Percentiles rank a stretch among this genome's conserved stretches.
phyloP scores from a whole-genome alignment of 2,113 vertebrate species.

The Malurus alboscapulatus region DNA sequence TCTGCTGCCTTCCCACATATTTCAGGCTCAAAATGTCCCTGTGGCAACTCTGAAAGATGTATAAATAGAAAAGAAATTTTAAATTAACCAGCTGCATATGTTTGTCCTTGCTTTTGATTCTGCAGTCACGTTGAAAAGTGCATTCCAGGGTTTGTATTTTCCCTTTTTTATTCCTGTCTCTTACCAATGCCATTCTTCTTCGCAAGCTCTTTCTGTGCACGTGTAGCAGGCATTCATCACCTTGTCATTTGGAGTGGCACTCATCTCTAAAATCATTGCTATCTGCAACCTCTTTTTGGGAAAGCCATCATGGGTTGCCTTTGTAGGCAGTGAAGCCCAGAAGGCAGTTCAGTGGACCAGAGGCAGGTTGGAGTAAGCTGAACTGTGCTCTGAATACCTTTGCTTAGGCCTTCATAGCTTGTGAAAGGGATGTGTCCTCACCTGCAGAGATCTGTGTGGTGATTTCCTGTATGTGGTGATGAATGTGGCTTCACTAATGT shows the following conservation, averaged over 20 bases:
- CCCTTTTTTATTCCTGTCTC: neutral
- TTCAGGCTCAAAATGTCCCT: neutral
- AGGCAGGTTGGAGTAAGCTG: neutral
- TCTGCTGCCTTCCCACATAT: neutral
- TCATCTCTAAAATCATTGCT: neutral
- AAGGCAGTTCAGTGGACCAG: neutral
- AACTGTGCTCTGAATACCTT: neutral
- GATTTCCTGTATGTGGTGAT: neutral
- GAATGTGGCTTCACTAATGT: neutral
- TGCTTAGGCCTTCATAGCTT: neutral
- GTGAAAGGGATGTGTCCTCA: neutral
- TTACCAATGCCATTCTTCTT: neutral
- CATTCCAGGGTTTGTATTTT: neutral
- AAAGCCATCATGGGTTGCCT: neutral
- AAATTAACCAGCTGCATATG: neutral
- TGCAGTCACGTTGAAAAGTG: neutral
- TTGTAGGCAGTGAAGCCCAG: neutral
- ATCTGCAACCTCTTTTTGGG: neutral
- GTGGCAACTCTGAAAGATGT: neutral
- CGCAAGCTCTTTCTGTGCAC: neutral
- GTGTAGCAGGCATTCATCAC: neutral
- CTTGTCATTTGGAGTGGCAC: neutral
- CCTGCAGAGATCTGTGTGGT: neutral
- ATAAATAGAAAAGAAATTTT: constrained; percentile 20
- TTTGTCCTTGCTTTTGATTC: neutral